Base-by-base conservation (phyloP, 37 sponge, comb jelly and placozoan genomes). In the Ephydatia muelleri region DNA sequence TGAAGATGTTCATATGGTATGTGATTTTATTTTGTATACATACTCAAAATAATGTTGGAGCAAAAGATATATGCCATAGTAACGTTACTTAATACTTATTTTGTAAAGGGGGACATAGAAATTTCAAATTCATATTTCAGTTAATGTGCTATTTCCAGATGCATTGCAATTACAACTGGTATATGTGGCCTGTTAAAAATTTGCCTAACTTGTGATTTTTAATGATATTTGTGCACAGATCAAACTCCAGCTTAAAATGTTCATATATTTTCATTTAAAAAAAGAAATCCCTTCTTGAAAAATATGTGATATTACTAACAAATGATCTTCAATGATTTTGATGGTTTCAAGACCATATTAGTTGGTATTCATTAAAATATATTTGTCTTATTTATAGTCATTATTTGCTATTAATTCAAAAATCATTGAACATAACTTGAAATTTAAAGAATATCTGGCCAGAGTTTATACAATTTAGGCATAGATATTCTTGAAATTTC, bases 21-120 rank as follows among this genome's bases (percentile, higher is more conserved):
- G 57, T 43, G 8, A 57, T 57, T 57, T 57, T 57, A 21, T 57
- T 57, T 57, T 57, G 57, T 57, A 57, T 57, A 57, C 57, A 14
- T 57, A 57, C 57, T 57, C 47, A 43, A 43, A n/a, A 43, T 43
- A 43, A 43, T 43, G 47, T 43, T 43, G 47, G 47, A 43, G 47
- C 47, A 43, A 43, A 43, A 11, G 47, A 43, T 43, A 43, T 57
- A 11, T 57, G 6, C 16, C 16, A 57, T 57, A 57, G 6, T 57
- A 57, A n/a, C n/a, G n/a, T n/a, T n/a, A n/a, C n/a, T n/a, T n/a
- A 57, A 57, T 57, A 57, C 57, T 57, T 57, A 57, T 57, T 57
- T 57, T 57, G 57, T 57, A 57, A 57, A 57, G 57, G 16, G 57
- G 57, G 57, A 57, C 57, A 13, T 57, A 5, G 19, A n/a, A n/a